Conservation (phyloP, 2,113 vertebrate genomes). For the Varanus komodoensis region DNA sequence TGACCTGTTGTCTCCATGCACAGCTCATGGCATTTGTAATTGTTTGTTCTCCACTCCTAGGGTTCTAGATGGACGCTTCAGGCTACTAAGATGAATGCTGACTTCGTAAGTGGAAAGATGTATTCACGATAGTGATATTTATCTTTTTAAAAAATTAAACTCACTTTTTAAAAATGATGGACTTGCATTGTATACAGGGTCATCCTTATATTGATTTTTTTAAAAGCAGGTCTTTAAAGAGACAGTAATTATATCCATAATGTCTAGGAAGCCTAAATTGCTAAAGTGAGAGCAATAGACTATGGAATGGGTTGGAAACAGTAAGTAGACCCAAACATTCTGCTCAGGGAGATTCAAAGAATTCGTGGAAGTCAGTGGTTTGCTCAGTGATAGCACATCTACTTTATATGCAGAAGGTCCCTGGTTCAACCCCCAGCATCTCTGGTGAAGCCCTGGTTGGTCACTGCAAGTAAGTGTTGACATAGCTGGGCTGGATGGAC, state of each 20-base stretch:
- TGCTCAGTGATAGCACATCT: no score
- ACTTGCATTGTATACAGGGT: conserved; percentile 50
- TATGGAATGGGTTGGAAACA: not conserved
- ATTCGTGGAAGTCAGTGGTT: no score
- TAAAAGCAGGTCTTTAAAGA: conserved; percentile 26
- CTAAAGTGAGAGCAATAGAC: not conserved
- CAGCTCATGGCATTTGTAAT: not conserved
- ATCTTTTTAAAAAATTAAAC: not conserved
- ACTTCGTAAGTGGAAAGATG: conserved; percentile 87
- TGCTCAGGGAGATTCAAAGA: not conserved
- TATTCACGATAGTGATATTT: conserved; percentile 50
- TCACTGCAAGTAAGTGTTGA: no score
- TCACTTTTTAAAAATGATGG: conserved; percentile 28
- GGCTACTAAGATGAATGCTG: conserved; percentile 92
- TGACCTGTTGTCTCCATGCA: not conserved
- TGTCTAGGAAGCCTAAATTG: conserved; percentile 8
- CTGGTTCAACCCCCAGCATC: no score
- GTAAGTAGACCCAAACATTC: not conserved
- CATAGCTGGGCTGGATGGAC: no score
- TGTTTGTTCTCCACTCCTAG: conserved; percentile 74
- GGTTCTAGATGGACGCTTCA: conserved; percentile 98
- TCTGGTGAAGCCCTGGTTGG: no score
- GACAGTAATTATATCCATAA: conserved; percentile 16
- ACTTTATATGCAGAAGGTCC: no score
- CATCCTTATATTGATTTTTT: conserved; percentile 37